A percentile compares a stretch with the other conserved stretches of the same genome.
These are phyloP conservation scores for Steinernema khuongi DNA, from an alignment of 1,140 invertebrate genomes.

Conservation along the genomic window DNA sequence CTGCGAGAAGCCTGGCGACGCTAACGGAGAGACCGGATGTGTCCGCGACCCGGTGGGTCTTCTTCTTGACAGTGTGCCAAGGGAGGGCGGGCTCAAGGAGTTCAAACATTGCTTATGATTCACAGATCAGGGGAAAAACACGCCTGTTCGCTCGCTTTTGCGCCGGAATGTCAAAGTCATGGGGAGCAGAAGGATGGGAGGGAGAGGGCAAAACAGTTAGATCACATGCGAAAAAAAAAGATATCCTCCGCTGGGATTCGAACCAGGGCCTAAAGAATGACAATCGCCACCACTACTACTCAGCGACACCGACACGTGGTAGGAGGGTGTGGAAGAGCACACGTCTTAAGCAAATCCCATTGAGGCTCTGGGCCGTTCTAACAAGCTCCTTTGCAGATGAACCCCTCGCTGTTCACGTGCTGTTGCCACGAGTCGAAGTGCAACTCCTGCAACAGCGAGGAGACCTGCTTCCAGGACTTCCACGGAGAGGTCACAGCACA, in stretches of 20 bases:
- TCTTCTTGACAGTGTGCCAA: neutral
- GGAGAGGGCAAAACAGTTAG: no score
- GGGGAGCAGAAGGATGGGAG: no score
- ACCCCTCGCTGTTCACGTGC: constrained; percentile 3
- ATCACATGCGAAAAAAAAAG: no score
- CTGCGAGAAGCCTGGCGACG: neutral
- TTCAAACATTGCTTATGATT: neutral
- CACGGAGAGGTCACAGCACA: neutral
- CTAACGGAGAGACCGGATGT: neutral
- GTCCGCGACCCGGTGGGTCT: neutral
- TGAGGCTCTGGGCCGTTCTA: neutral
- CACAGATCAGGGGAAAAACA: no score
- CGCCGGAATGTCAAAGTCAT: no score
- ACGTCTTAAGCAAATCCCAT: neutral
- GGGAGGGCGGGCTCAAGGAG: neutral
- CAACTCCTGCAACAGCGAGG: constrained; percentile 3
- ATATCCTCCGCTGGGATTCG: no score
- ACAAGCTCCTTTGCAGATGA: neutral
- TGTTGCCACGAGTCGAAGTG: neutral
- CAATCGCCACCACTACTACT: no score
- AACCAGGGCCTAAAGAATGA: no score
- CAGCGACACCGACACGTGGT: no score
- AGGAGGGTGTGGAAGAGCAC: neutral
- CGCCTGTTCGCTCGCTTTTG: no score
- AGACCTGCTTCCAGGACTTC: neutral